Conservation (phyloP, 1,140 invertebrate species). For the Spodoptera frugiperda region DNA sequence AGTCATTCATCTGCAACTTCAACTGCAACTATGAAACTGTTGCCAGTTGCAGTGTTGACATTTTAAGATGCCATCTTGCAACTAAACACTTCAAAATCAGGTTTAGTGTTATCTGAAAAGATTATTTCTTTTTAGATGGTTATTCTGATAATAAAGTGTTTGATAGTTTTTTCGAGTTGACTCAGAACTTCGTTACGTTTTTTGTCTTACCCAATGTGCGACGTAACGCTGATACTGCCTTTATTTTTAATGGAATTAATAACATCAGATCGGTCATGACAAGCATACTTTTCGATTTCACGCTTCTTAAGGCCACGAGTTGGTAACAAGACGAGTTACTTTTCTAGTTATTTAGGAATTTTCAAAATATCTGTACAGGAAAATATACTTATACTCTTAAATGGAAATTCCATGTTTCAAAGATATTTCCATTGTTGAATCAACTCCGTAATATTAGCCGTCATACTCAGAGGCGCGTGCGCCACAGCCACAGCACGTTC, state of each 20-base stretch:
- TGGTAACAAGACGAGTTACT: conserved; percentile 12
- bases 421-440: conserved; percentile 46
- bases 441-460: conserved; percentile 57
- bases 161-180: too few relatives aligned
- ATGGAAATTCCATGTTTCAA: not conserved
- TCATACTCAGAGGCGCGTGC: conserved; percentile 62
- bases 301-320: conserved; percentile 3
- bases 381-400: not conserved
- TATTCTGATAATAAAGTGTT: not conserved
- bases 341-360: not conserved
- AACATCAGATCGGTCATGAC: conserved; percentile 19
- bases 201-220: not conserved
- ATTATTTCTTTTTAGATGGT: not conserved
- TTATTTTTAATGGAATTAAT: not conserved
- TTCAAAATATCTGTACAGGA: not conserved
- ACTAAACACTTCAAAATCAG: not conserved
- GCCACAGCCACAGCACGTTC: conserved; percentile 65
- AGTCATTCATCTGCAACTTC: conserved; percentile 36
- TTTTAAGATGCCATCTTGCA: conserved; percentile 17
- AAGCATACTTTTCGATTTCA: conserved; percentile 15
- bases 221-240: not conserved
- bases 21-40: conserved; percentile 24
- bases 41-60: conserved; percentile 11
- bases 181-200: too few relatives aligned
- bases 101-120: not conserved